Percentiles rank a stretch among this genome's conserved stretches.
Evolutionary conservation across 2,888 invertebrate genomes (phyloP).

Genomic region (Phalera bucephala): DNA sequence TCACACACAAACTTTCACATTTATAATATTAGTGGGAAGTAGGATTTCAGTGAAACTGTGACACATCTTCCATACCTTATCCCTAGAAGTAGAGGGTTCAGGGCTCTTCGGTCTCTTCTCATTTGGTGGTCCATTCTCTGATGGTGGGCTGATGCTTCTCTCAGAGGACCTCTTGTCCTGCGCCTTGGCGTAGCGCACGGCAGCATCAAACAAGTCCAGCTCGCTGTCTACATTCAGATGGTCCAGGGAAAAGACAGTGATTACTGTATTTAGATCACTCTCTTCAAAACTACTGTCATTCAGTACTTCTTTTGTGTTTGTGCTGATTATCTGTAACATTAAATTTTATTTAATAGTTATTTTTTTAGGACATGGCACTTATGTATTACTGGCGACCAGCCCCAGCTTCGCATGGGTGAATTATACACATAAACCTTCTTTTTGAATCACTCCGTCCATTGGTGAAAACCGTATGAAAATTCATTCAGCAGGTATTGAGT

Average conservation of each 20-base stretch:
- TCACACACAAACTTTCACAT: too few species aligned
- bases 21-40: too few species aligned
- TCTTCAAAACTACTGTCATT: slow-evolving; percentile 90
- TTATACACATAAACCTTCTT: too few species aligned
- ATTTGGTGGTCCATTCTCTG: slow-evolving; percentile 46
- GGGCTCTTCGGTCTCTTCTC: slow-evolving; percentile 61
- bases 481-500: too few species aligned
- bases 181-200: slow-evolving; percentile 81
- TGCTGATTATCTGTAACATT: slow-evolving; percentile 86
- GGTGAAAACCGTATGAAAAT: too few species aligned
- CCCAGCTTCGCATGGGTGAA: too few species aligned
- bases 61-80: too few species aligned
- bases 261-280: slow-evolving; percentile 88
- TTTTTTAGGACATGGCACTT: too few species aligned
- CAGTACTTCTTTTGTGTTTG: slow-evolving; percentile 89
- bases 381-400: too few species aligned
- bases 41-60: too few species aligned
- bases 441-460: too few species aligned
- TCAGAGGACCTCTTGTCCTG: slow-evolving; percentile 57
- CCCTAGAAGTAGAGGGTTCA: slow-evolving; percentile 64
- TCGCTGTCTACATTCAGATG: slow-evolving; percentile 89
- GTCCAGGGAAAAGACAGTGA: slow-evolving; percentile 89
- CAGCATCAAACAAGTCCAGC: slow-evolving; percentile 89
- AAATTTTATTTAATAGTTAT: neutral
- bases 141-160: slow-evolving; percentile 50